Base-by-base conservation (phyloP, 2,113 vertebrate species). In the Castor canadensis region DNA sequence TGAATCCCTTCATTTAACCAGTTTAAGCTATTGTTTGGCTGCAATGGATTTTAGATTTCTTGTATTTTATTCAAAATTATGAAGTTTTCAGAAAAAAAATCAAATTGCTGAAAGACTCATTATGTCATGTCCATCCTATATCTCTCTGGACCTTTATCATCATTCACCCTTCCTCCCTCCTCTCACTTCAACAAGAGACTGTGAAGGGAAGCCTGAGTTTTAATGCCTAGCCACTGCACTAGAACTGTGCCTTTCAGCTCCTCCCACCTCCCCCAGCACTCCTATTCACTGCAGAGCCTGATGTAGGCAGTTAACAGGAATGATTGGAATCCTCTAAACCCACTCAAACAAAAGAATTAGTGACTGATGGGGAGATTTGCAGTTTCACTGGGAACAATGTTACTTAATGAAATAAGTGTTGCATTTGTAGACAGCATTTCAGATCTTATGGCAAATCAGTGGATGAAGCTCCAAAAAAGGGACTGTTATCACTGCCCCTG, bases 1-100 rank as follows among this genome's bases (percentile, higher is more conserved):
- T 96, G 67, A 89, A 89, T 82, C 19, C 38, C 40, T 19, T 84
- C 24, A 87, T 54, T 66, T 47, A 91, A 71, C 38, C 38, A 72
- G 35, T 84, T 92, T 75, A 95, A 93, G 94, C 30, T 90, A 58
- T 32, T 91, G n/a, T 91, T 95, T 47, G 45, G 86, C 58, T 80
- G 22, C 47, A 86, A 1, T 82, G 76, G 49, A 75, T 91, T 96
- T 96, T 38, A 91, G 89, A 92, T 40, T 11, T 91, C 69, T 66
- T 60, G 1, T 45, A 95, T 83, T 93, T 96, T 87, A 89, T 93
- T 80, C 38, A 89, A 91, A 95, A 95, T 94, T 89, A 95, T 81
- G 80, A 79, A 90, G 71, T 82, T 95, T 91, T 93, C 79, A 80
- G 40, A 49, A 76, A 86, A 40, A 3, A 85, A 89, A 77, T 82